Evolutionary conservation across 2,113 vertebrate genomes (phyloP).

Genomic region (Philantomba maxwellii): DNA sequence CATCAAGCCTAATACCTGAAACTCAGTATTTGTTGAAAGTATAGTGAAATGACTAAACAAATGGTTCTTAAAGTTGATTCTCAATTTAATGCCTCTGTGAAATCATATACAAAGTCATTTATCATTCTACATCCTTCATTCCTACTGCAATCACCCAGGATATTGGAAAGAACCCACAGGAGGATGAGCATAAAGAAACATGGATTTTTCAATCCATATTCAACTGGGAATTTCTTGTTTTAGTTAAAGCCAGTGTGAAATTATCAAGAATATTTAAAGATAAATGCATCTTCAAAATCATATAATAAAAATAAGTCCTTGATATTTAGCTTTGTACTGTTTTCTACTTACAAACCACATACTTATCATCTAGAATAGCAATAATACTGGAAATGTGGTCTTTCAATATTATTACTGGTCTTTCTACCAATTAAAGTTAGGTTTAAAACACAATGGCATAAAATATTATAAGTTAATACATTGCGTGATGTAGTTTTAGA

Average conservation of each 20-base stretch:
- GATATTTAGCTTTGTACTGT: neutral
- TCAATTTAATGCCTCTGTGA: neutral
- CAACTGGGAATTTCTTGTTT: neutral
- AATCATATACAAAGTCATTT: neutral
- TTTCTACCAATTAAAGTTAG: conserved; percentile 3
- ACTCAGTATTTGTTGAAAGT: neutral
- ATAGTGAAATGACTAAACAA: neutral
- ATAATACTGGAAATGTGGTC: neutral
- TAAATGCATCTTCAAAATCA: neutral
- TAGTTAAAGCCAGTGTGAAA: neutral
- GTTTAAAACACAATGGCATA: neutral
- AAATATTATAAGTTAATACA: neutral
- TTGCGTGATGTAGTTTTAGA: conserved; percentile 32
- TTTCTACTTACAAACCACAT: neutral
- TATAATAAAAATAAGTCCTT: neutral
- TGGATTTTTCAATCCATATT: neutral
- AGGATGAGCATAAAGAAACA: neutral
- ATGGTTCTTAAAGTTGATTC: neutral
- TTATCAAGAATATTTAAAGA: neutral
- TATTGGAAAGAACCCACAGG: neutral
- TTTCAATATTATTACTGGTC: neutral
- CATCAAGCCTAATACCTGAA: neutral
- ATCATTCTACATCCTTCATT: neutral
- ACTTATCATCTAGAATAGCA: neutral
- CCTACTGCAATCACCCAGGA: neutral